Conservation (phyloP, 2,797 vertebrate species). For the Heterohyrax brucei region DNA sequence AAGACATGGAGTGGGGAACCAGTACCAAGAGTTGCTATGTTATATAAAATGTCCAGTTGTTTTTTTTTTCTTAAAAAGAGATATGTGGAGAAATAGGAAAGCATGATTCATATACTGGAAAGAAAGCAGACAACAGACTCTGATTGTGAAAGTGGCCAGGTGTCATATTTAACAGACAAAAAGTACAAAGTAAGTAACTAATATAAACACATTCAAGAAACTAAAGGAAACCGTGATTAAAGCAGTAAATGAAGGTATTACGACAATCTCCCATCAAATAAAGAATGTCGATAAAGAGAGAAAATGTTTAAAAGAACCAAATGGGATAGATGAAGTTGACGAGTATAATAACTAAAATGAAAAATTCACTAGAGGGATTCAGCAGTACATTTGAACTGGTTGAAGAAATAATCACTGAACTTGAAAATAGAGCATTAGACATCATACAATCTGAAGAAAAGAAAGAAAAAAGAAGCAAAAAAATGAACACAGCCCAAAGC, state of each 20-base stretch:
- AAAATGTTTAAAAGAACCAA: background rate
- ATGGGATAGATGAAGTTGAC: background rate
- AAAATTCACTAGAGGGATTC: background rate
- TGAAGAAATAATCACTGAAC: background rate
- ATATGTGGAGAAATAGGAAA: conserved; percentile 4
- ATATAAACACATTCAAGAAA: background rate
- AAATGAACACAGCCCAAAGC: background rate
- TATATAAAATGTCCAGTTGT: background rate
- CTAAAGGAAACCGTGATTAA: background rate
- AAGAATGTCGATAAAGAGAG: background rate
- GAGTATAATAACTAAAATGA: background rate
- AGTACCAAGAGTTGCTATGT: background rate
- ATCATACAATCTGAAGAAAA: background rate
- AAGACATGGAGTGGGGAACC: background rate
- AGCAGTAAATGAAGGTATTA: background rate
- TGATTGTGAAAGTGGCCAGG: background rate
- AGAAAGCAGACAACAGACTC: background rate
- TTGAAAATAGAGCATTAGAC: background rate
- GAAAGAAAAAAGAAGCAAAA: too few species aligned
- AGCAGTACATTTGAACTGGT: background rate
- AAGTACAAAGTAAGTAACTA: conserved; percentile 8
- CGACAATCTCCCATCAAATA: background rate
- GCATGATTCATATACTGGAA: background rate
- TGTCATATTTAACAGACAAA: background rate
- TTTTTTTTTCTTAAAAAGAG: background rate